Percentiles rank a stretch among this genome's conserved stretches.
These are phyloP conservation scores for Netelia virgata DNA, from an alignment of 2,888 invertebrate species.

Conservation along the genomic window DNA sequence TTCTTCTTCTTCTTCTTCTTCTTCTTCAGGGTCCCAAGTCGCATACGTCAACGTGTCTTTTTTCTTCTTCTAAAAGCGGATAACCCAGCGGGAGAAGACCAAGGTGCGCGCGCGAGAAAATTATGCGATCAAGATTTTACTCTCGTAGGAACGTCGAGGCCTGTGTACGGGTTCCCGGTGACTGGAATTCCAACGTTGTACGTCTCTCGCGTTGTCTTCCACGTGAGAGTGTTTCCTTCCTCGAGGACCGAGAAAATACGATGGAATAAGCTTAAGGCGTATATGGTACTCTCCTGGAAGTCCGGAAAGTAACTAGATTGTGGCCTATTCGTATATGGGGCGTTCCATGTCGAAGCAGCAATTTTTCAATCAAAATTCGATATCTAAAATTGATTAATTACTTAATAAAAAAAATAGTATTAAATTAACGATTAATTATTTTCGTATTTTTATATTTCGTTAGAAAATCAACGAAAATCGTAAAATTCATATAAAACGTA, in stretches of 20 bases:
- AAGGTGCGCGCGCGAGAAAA: conserved; percentile 66
- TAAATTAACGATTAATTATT: too few species aligned
- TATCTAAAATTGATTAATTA: too few species aligned
- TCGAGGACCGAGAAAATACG: conserved; percentile 19
- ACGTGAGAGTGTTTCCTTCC: conserved; percentile 57
- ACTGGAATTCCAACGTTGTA: conserved; percentile 67
- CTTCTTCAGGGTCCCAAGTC: conserved; percentile 27
- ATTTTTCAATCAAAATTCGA: too few species aligned
- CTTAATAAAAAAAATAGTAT: too few species aligned
- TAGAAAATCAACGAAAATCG: too few species aligned
- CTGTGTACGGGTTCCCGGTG: conserved; percentile 31
- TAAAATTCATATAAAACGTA: too few species aligned
- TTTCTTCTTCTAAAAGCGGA: conserved; percentile 50
- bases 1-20: too few species aligned
- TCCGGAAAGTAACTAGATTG: conserved; percentile 33
- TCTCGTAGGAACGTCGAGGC: conserved; percentile 49
- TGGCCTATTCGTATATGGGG: neutral
- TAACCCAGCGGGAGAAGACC: conserved; percentile 49
- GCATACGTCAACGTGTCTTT: conserved; percentile 58
- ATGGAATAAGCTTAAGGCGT: conserved; percentile 1
- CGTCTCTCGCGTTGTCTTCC: conserved; percentile 58
- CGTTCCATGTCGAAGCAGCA: too few species aligned
- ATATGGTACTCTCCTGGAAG: neutral
- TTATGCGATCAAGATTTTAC: conserved; percentile 72
- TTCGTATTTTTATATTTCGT: too few species aligned